Conservation (phyloP, 1,140 invertebrate species). For the Druon quercuslanigerum region DNA sequence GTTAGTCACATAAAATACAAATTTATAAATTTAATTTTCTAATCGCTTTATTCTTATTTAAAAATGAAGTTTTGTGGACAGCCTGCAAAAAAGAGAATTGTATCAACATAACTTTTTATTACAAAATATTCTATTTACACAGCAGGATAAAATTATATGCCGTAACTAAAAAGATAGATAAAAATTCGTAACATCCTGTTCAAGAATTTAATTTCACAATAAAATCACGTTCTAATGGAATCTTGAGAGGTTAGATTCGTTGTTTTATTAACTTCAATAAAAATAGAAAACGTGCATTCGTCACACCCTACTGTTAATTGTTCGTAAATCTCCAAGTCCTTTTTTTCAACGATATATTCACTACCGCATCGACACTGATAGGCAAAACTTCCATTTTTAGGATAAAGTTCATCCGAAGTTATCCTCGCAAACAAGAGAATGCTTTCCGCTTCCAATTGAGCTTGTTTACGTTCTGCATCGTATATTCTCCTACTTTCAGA, state of each 20-base stretch:
- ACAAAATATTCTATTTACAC: slow-evolving; percentile 28
- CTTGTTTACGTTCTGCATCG: slow-evolving; percentile 75
- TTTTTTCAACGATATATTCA: slow-evolving; percentile 75
- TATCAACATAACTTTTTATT: not conserved
- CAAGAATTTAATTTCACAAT: not conserved
- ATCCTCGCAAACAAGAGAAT: slow-evolving; percentile 78
- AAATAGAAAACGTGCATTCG: slow-evolving; percentile 81
- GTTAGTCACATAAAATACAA: too few relatives aligned
- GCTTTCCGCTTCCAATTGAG: slow-evolving; percentile 74
- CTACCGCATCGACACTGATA: slow-evolving; percentile 82
- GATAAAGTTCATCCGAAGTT: slow-evolving; percentile 73
- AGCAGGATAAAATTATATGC: not conserved
- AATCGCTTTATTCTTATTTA: too few relatives aligned
- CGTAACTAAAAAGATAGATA: too few relatives aligned
- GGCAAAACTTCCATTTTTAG: slow-evolving; percentile 62
- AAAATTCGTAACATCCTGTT: not conserved
- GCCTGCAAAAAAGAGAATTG: too few relatives aligned
- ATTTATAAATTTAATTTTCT: too few relatives aligned
- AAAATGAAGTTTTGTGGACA: too few relatives aligned
- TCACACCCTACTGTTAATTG: slow-evolving; percentile 77
- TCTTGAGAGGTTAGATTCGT: not conserved
- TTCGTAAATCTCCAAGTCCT: slow-evolving; percentile 72
- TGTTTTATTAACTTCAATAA: slow-evolving; percentile 66
- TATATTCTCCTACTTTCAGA: slow-evolving; percentile 76
- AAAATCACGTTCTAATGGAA: slow-evolving; percentile 53